These are phyloP conservation scores for Pseudopipra pipra DNA, from an alignment of 2,113 vertebrate genomes.

Conservation along the genomic window DNA sequence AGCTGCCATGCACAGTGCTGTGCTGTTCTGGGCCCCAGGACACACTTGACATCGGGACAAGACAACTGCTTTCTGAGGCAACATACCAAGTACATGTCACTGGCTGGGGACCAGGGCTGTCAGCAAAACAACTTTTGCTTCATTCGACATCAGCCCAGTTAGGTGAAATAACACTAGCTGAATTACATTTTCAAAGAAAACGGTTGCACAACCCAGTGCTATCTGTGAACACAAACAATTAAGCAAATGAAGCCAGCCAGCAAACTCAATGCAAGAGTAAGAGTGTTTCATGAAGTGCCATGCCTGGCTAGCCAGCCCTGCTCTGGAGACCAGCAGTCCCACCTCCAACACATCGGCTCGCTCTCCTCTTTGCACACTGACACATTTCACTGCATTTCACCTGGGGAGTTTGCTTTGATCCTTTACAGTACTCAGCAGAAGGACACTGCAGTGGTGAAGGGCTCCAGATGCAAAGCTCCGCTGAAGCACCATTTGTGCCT, in stretches of 20 bases:
- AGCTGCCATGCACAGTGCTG: not conserved
- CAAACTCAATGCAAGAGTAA: not conserved
- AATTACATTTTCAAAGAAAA: slow-evolving; percentile 26
- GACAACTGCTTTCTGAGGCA: not conserved
- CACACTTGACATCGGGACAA: not conserved
- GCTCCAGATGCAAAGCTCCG: not conserved
- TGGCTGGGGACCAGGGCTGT: not conserved
- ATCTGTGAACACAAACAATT: slow-evolving; percentile 54
- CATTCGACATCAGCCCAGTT: slow-evolving; percentile 6
- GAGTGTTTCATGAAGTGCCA: not conserved
- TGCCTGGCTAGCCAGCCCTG: not conserved
- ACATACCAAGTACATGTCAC: not conserved
- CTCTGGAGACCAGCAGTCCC: not conserved
- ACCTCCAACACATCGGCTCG: not conserved
- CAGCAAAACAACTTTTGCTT: slow-evolving; percentile 31
- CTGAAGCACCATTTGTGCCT: not conserved
- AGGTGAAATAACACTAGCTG: slow-evolving; percentile 26
- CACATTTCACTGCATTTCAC: not conserved
- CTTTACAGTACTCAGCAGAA: not conserved
- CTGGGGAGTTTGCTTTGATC: not conserved
- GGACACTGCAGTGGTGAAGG: not conserved
- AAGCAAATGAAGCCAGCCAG: slow-evolving; percentile 2
- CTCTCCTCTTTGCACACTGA: not conserved
- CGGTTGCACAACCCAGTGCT: slow-evolving; percentile 37
- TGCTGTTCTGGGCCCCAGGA: not conserved